Evolutionary conservation across 2,797 vertebrate species (phyloP).

Genomic region (Rhincodon typus): DNA sequence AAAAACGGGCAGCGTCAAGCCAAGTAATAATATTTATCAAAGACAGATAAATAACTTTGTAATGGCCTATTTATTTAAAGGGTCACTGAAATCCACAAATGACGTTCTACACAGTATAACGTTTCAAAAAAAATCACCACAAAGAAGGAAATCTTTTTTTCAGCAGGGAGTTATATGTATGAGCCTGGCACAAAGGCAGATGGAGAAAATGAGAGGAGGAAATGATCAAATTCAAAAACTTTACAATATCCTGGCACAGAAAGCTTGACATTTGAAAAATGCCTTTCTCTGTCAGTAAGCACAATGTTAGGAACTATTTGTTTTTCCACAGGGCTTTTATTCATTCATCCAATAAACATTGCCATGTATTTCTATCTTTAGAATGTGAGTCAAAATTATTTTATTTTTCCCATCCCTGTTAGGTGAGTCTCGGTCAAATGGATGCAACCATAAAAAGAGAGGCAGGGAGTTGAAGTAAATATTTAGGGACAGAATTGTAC

Average conservation of each 20-base stretch:
- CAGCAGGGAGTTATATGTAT: not conserved
- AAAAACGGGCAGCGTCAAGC: constrained; percentile 12
- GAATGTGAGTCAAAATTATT: not conserved
- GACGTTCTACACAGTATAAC: not conserved
- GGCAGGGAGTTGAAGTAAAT: not conserved
- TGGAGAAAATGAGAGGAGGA: not conserved
- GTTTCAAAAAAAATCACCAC: not conserved
- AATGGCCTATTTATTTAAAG: constrained; percentile 24
- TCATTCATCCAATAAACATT: not conserved
- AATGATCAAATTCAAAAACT: constrained; percentile 12
- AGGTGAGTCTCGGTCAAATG: not conserved
- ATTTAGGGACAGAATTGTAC: not conserved
- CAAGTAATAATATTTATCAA: constrained; percentile 35
- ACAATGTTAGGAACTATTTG: not conserved
- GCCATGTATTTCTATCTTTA: not conserved
- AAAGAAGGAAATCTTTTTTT: constrained; percentile 16
- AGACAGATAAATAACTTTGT: constrained; percentile 13
- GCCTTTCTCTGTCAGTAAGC: not conserved
- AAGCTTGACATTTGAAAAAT: constrained; percentile 17
- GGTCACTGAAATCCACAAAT: constrained; percentile 30
- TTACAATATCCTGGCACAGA: not conserved
- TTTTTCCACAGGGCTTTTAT: not conserved
- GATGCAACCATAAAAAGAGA: not conserved
- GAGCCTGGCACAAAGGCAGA: not conserved
- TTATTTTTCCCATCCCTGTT: not conserved